Conservation (phyloP, 1,140 invertebrate genomes). For the Brachystomella parvula region DNA sequence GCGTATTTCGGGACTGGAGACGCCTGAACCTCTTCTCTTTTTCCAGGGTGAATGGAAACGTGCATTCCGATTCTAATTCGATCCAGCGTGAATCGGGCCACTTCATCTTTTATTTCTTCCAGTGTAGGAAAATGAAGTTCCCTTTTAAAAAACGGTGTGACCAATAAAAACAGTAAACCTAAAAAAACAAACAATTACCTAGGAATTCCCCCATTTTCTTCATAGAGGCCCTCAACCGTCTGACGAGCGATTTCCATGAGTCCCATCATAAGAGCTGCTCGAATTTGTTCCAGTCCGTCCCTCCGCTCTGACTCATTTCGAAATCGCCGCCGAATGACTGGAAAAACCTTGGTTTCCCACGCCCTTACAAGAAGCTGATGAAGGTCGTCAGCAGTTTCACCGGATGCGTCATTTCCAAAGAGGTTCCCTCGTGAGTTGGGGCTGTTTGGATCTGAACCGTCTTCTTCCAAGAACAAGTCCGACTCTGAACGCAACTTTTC, state of each 20-base stretch:
- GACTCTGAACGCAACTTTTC: slow-evolving; percentile 35
- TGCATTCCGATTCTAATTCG: slow-evolving; percentile 43
- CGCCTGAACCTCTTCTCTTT: slow-evolving; percentile 14
- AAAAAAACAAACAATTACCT: neutral
- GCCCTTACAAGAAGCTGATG: slow-evolving; percentile 45
- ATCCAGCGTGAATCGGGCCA: slow-evolving; percentile 45
- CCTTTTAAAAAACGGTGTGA: slow-evolving; percentile 16
- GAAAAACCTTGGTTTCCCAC: slow-evolving; percentile 47
- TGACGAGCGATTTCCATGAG: slow-evolving; percentile 47
- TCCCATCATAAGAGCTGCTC: slow-evolving; percentile 45
- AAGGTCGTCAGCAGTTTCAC: slow-evolving; percentile 44
- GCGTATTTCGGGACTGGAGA: slow-evolving; percentile 42
- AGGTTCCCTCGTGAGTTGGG: neutral
- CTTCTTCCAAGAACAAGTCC: neutral
- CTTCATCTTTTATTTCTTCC: slow-evolving; percentile 45
- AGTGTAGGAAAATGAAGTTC: slow-evolving; percentile 46
- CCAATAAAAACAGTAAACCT: neutral
- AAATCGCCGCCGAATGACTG: slow-evolving; percentile 45
- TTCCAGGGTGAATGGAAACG: slow-evolving; percentile 41
- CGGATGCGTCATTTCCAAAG: slow-evolving; percentile 10
- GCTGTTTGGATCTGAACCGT: neutral
- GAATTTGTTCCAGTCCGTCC: slow-evolving; percentile 47
- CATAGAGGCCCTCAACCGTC: slow-evolving; percentile 47
- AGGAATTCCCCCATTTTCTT: slow-evolving; percentile 46
- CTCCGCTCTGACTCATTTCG: slow-evolving; percentile 46